These are phyloP conservation scores for Octomys mimax DNA, from an alignment of 2,797 vertebrate species.

Conservation along the genomic window DNA sequence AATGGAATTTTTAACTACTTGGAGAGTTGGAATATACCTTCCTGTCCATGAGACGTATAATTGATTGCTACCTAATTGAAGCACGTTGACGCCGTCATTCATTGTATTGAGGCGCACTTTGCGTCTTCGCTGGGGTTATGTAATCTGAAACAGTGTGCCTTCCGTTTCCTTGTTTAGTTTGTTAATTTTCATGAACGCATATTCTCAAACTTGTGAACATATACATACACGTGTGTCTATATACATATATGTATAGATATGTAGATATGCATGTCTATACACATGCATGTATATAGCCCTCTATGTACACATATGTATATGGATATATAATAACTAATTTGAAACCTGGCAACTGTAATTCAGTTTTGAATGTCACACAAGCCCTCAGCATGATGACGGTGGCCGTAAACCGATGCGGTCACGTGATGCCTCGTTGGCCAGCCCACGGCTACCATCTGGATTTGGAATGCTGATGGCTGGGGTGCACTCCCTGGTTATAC, in stretches of 20 bases:
- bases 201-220: background rate
- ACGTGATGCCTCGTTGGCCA: background rate
- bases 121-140: constrained; percentile 9
- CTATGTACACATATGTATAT: no score
- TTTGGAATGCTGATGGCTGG: background rate
- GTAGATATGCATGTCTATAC: background rate
- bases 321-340: background rate
- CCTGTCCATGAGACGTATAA: background rate
- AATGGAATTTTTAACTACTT: constrained; percentile 82
- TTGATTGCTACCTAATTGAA: constrained; percentile 1
- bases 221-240: no score
- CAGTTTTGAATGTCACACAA: background rate
- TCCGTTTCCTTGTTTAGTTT: constrained; percentile 30
- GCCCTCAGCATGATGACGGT: background rate
- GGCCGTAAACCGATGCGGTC: background rate
- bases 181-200: background rate
- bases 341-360: background rate
- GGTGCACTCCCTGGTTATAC: rapidly evolving
- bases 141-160: background rate
- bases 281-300: no score
- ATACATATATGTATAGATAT: background rate
- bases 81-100: background rate
- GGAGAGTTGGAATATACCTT: background rate
- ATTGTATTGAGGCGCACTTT: background rate
- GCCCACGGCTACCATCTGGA: no score